Evolutionary conservation across 2,888 invertebrate species (phyloP), one percentile per base, ranked within the genome.

Genomic region (Meiosimyza decipiens): DNA sequence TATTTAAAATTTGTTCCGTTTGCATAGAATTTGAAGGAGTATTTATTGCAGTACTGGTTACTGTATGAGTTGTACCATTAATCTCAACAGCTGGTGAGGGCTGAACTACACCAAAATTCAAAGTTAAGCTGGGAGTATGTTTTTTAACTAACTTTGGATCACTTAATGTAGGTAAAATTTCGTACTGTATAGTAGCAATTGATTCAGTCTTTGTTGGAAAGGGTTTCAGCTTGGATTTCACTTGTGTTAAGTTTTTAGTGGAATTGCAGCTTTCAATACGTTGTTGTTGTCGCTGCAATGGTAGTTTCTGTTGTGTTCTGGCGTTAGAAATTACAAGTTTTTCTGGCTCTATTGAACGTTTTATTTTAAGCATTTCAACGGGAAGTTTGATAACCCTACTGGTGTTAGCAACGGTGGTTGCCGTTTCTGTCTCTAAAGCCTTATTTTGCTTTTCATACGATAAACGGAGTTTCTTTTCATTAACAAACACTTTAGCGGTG

Each of bases 1-100:
- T 84, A 59, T 81, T 83, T 1, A 84, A 75, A 68, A 84, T 83
- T 71, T 78, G 75, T 16, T 77, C 76, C 1, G 79, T 79, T 67
- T 77, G 74, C 49, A 74, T 73, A 50, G 71, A 28, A 47, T 65
- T 72, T 52, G 49, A 11, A 11, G 72, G 62, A 4, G 28, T 15
- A 15, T 57, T 55, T 50, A 55, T 68, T 16, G 54, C 28, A 28
- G 72, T 15, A 47, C 47, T 18, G 59, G 60, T 2, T 55, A 57
- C 12, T 57, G 22, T 6, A 40, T 40, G 40, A 40, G 6, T 40
- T 40, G 40, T 1, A 40, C 9, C 40, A 9, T 40, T 40, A 28
- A 28, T 3, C 40, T 6, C 40, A 40, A 9, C 40, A 40, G 9
- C 2, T 40, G 40, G 40, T 6, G 40, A 40, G 40, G 40, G 9